Conservation (phyloP, 2,888 invertebrate genomes). For the Apoda limacodes region DNA sequence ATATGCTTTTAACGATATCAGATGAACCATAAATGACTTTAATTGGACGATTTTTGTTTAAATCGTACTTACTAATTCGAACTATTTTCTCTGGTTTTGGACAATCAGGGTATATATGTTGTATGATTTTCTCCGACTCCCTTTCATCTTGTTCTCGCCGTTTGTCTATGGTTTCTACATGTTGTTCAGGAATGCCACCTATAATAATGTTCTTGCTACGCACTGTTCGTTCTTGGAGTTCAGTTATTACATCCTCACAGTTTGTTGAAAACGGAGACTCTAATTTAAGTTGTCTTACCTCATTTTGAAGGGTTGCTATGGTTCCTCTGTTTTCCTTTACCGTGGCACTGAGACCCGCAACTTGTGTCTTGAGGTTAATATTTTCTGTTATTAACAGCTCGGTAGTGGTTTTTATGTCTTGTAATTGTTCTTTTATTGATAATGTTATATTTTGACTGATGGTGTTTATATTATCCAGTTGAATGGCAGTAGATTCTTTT, state of each 20-base stretch:
- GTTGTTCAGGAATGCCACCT: slow-evolving; percentile 6
- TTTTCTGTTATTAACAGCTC: too few relatives aligned
- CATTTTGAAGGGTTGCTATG: too few relatives aligned
- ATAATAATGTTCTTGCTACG: slow-evolving; percentile 7
- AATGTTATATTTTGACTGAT: too few relatives aligned
- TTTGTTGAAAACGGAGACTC: not conserved
- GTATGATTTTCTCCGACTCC: slow-evolving; percentile 1
- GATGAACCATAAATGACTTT: slow-evolving; percentile 4
- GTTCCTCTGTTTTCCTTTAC: too few relatives aligned
- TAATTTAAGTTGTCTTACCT: too few relatives aligned
- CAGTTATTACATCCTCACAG: slow-evolving; percentile 2
- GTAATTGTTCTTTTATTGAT: too few relatives aligned
- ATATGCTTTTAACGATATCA: slow-evolving; percentile 2
- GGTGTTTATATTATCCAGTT: too few relatives aligned
- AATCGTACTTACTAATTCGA: slow-evolving; percentile 4
- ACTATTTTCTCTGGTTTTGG: slow-evolving; percentile 6
- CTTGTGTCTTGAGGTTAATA: too few relatives aligned
- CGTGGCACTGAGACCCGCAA: too few relatives aligned
- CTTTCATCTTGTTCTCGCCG: slow-evolving; percentile 1
- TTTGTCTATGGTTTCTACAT: not conserved
- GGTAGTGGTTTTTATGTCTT: too few relatives aligned
- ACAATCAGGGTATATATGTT: not conserved
- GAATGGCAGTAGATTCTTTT: too few relatives aligned
- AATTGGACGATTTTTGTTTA: slow-evolving; percentile 6
- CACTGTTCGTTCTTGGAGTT: slow-evolving; percentile 7